Conservation (phyloP, 1,140 invertebrate species). For the Micrasema longulum region DNA sequence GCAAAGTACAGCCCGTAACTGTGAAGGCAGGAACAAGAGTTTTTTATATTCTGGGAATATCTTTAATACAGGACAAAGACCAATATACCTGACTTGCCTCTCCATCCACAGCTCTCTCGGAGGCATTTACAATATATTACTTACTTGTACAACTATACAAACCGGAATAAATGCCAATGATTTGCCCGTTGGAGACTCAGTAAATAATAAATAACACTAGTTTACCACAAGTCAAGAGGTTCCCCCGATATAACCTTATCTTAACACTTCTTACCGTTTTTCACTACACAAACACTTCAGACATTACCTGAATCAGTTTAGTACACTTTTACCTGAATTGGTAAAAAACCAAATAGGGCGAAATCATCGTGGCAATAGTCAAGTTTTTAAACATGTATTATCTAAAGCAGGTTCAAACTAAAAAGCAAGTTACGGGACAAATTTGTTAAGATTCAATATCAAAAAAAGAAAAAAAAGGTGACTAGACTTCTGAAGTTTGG, state of each 20-base stretch:
- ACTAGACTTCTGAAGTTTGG: no score
- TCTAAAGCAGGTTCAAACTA: no score
- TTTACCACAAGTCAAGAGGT: slow-evolving; percentile 6
- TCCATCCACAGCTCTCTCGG: slow-evolving; percentile 5
- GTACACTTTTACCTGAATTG: slow-evolving; percentile 22
- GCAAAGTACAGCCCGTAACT: background rate
- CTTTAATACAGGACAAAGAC: background rate
- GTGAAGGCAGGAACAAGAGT: background rate
- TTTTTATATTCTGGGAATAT: no score
- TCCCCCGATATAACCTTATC: background rate
- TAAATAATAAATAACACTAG: slow-evolving; percentile 22
- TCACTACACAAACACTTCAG: slow-evolving; percentile 21
- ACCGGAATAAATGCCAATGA: slow-evolving; percentile 30
- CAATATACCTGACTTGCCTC: slow-evolving; percentile 4
- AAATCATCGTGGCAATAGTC: slow-evolving; percentile 30
- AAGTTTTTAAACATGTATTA: slow-evolving; percentile 3
- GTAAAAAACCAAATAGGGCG: slow-evolving; percentile 20
- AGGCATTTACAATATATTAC: background rate
- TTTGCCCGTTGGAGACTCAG: slow-evolving; percentile 34
- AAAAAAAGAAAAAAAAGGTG: no score
- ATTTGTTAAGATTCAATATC: no score
- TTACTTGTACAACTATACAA: slow-evolving; percentile 19
- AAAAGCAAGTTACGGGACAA: no score
- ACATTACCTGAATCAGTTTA: background rate
- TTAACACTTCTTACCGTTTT: slow-evolving; percentile 7